Percentiles rank a stretch among this genome's conserved stretches.
Evolutionary conservation across 2,113 vertebrate genomes (phyloP).

Genomic region (Istiophorus platypterus): DNA sequence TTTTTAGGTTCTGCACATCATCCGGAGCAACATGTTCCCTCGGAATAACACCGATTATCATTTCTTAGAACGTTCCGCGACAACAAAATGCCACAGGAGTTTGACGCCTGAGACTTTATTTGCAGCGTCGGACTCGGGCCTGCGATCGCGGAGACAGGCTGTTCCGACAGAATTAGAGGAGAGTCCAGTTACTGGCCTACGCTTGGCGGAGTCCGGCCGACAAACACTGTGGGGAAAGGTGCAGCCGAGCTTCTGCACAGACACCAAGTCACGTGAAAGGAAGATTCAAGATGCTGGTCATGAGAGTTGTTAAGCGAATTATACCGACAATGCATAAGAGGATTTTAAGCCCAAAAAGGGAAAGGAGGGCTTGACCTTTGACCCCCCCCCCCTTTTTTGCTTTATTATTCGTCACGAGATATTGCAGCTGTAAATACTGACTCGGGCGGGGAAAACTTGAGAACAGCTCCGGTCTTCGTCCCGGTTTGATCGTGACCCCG

Average conservation of each 20-base stretch:
- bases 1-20: neutral
- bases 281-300: neutral
- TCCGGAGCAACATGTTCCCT: neutral
- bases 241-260: neutral
- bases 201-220: conserved; percentile 21
- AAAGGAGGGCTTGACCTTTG: neutral
- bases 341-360: neutral
- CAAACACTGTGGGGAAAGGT: neutral
- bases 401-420: neutral
- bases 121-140: conserved; percentile 11
- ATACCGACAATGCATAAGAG: neutral
- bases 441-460: neutral
- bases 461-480: too few species aligned
- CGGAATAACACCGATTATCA: conserved; percentile 18
- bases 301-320: neutral
- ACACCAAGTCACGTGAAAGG: neutral
- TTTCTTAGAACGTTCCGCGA: neutral
- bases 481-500: neutral
- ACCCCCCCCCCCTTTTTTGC: neutral
- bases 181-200: conserved; percentile 37
- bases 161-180: conserved; percentile 14
- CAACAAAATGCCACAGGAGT: conserved; percentile 16
- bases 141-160: conserved; percentile 6
- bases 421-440: neutral
- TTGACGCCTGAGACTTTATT: conserved; percentile 26